A percentile compares a stretch with the other conserved stretches of the same genome.
Conservation (phyloP, 2,888 invertebrate species). For the Galerucella pusilla region DNA sequence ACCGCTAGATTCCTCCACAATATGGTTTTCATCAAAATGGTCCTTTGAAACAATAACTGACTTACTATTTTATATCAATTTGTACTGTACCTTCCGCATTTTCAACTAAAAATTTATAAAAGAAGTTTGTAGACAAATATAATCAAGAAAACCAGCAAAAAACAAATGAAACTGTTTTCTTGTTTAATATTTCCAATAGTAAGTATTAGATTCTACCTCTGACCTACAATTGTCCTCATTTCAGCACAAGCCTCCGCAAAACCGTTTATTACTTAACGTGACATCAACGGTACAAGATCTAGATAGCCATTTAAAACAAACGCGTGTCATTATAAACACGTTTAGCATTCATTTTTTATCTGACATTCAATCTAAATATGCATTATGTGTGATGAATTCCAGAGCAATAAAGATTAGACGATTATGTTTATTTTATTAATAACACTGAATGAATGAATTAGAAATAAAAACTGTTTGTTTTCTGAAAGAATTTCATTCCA, state of each 20-base stretch:
- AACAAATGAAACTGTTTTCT: too few relatives aligned
- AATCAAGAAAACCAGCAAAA: too few relatives aligned
- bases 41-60: too few relatives aligned
- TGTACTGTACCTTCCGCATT: too few relatives aligned
- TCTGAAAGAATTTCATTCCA: too few relatives aligned
- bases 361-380: slow-evolving; percentile 6
- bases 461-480: background rate
- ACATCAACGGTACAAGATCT: slow-evolving; percentile 8
- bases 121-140: too few relatives aligned
- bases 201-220: background rate
- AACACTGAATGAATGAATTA: background rate
- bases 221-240: background rate
- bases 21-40: too few relatives aligned
- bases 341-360: slow-evolving; percentile 22
- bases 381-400: slow-evolving; percentile 1
- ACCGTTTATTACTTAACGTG: background rate
- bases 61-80: too few relatives aligned
- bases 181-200: background rate
- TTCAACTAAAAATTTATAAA: too few relatives aligned
- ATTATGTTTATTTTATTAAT: background rate
- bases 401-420: background rate
- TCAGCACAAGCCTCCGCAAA: background rate
- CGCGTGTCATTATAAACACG: slow-evolving; percentile 6
- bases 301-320: slow-evolving; percentile 5
- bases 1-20: too few relatives aligned